These are phyloP conservation scores for Helicoverpa armigera DNA, from an alignment of 1,140 invertebrate genomes.

Conservation along the genomic window DNA sequence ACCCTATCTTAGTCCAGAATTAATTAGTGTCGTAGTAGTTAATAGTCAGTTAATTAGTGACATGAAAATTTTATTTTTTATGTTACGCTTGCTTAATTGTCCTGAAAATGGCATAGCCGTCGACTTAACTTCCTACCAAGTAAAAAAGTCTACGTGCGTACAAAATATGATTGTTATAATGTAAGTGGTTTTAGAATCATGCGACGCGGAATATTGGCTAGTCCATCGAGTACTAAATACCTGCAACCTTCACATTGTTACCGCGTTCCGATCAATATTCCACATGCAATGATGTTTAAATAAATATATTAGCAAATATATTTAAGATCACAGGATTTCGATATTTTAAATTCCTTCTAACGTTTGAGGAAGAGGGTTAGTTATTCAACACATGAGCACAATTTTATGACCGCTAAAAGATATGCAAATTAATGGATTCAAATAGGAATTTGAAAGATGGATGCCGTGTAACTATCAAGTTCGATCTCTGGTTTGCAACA, in stretches of 20 bases:
- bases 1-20: background rate
- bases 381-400: slow-evolving; percentile 7
- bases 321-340: background rate
- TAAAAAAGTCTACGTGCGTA: slow-evolving; percentile 1
- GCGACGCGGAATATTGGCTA: slow-evolving; percentile 12
- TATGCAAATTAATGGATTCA: slow-evolving; percentile 11
- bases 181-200: background rate
- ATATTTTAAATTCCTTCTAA: slow-evolving; percentile 2
- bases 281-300: background rate
- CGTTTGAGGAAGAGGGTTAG: background rate
- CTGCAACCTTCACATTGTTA: slow-evolving; percentile 8
- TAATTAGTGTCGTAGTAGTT: too few species aligned
- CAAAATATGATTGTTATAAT: background rate
- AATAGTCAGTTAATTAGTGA: too few species aligned
- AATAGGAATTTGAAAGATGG: slow-evolving; percentile 15
- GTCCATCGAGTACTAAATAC: slow-evolving; percentile 6
- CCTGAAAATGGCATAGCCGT: background rate
- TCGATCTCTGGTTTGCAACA: background rate
- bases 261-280: background rate
- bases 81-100: background rate
- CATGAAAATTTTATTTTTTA: too few species aligned
- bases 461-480: slow-evolving; percentile 25
- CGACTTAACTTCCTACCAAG: background rate
- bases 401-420: slow-evolving; percentile 9
- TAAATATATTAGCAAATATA: background rate